Evolutionary conservation across 1,140 invertebrate genomes (phyloP).

Genomic region (Euschistus heros): DNA sequence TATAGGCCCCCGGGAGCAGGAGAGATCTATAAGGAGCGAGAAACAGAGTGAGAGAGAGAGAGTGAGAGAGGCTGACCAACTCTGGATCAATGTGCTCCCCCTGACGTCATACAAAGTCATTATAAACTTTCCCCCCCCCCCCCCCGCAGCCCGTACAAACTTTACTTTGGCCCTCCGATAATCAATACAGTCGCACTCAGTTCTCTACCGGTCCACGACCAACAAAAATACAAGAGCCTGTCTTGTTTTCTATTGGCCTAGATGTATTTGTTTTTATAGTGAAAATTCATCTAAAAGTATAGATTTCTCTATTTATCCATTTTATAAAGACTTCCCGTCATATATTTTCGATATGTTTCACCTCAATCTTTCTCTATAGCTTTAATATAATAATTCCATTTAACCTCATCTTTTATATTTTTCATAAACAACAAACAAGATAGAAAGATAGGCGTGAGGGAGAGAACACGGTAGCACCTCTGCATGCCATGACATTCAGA

Average conservation of each 20-base stretch:
- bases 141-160: slow-evolving; percentile 5
- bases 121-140: slow-evolving; percentile 7
- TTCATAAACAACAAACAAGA: too few relatives aligned
- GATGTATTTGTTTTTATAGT: too few relatives aligned
- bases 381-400: too few relatives aligned
- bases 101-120: slow-evolving; percentile 9
- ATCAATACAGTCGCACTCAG: slow-evolving; percentile 8
- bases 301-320: too few relatives aligned
- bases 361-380: too few relatives aligned
- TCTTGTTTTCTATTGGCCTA: not conserved
- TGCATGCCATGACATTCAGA: too few relatives aligned
- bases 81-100: slow-evolving; percentile 3
- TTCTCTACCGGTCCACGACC: not conserved
- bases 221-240: slow-evolving; percentile 1
- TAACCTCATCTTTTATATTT: too few relatives aligned
- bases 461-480: too few relatives aligned
- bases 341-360: too few relatives aligned
- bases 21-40: slow-evolving; percentile 2
- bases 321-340: too few relatives aligned
- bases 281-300: not conserved
- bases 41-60: not conserved
- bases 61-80: slow-evolving; percentile 4
- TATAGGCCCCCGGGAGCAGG: not conserved
- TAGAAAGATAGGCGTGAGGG: too few relatives aligned
- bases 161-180: slow-evolving; percentile 9